Conservation (phyloP, 2,888 invertebrate genomes). For the Trichacis sp. region DNA sequence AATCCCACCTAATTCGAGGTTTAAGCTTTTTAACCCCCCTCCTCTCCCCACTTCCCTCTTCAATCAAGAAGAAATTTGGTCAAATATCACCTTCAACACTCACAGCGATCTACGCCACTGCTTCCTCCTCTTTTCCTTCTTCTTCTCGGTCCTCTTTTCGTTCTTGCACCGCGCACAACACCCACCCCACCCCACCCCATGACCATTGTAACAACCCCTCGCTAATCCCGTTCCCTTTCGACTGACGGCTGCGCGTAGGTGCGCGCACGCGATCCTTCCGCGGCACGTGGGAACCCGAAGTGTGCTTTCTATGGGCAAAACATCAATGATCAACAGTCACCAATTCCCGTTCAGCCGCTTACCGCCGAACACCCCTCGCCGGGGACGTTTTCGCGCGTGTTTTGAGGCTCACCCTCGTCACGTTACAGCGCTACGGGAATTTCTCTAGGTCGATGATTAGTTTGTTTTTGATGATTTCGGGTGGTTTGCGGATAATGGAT, state of each 20-base stretch:
- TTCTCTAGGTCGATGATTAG: no score
- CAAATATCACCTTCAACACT: no score
- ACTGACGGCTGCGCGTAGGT: constrained; percentile 62
- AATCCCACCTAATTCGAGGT: no score
- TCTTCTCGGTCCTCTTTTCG: constrained; percentile 8
- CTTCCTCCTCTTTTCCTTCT: no score
- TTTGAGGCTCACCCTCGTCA: not conserved
- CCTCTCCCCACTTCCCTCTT: no score
- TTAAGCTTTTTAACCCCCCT: no score
- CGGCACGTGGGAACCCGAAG: constrained; percentile 64
- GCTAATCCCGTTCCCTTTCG: constrained; percentile 61
- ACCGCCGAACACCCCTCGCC: constrained; percentile 21
- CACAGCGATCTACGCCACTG: no score
- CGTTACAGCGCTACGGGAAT: no score
- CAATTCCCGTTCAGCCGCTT: constrained; percentile 10
- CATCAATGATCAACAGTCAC: constrained; percentile 44
- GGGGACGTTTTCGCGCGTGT: constrained; percentile 32
- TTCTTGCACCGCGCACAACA: not conserved
- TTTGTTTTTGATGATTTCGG: no score
- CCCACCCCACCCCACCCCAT: constrained; percentile 10
- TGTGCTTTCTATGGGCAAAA: constrained; percentile 54
- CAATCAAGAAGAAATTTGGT: no score
- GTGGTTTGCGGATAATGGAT: no score
- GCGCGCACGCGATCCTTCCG: constrained; percentile 60
- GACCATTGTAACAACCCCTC: constrained; percentile 55